Evolutionary conservation across 2,888 invertebrate species (phyloP), one percentile per base, ranked within the genome.

Genomic region (Chydorus sphaericus): DNA sequence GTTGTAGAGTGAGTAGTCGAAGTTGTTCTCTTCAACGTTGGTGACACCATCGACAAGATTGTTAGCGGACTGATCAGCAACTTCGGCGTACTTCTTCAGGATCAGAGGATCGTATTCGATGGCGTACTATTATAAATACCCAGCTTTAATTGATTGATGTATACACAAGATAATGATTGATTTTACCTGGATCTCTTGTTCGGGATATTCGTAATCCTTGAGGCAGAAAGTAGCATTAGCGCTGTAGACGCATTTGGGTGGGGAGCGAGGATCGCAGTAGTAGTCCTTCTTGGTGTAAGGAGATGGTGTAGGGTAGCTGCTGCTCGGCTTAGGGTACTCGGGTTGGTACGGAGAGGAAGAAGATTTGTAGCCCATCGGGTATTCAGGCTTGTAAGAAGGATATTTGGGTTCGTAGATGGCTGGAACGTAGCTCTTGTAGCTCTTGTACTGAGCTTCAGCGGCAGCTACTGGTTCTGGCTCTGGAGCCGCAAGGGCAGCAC

Each of bases 201-300:
- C 58, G n/a, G 64, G 64, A 48, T 64, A 64, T 39, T 64, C 62
- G n/a, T 60, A 55, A 55, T 64, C 64, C 30, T 61, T 60, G 7
- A 63, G 38, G 54, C 64, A 64, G 60, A 56, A 63, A 44, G 56
- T 53, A 39, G 58, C 36, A 29, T 59, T 60, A 37, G 58, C 33
- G 56, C 61, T 61, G 20, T 54, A 53, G 20, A 62, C 62, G 53
- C 63, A 63, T 18, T 58, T 23, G 20, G 63, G 63, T 16, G 62
- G 56, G 5, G 55, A 56, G 26, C 57, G 60, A 10, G 63, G 62
- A 55, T 63, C 61, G 49, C 64, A 63, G 58, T 64, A 63, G 20
- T 57, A 44, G 44, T 58, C 29, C 26, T 56, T 38, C 11, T 48
- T 52, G 26, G 54, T 49, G 44, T 56, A 56, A 18, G 56, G 11